Base-by-base conservation (phyloP, 2,113 vertebrate genomes). In the Girardinichthys multiradiatus region DNA sequence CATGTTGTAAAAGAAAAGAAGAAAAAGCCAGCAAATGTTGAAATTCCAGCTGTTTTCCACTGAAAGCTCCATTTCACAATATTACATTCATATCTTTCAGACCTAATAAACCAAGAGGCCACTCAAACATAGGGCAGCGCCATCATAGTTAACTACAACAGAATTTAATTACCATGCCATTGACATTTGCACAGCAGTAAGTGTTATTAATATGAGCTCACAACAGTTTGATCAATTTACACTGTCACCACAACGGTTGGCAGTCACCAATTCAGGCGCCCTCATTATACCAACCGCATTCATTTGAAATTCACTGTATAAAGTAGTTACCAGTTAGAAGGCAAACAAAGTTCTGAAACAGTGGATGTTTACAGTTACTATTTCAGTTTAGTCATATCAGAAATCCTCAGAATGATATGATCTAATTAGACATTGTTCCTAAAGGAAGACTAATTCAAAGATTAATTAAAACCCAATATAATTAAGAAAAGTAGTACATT, bases 391-490 rank as follows among this genome's bases (percentile, higher is more conserved):
- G 79, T 63, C 74, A 86, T 91, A 86, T 88, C 62, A 89, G 24
- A 87, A 87, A 76, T 76, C 79, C 33, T 85, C 73, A 60, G 81
- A 86, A 88, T 83, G 76, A 62, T 87, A 37, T 85, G 87, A 86
- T 88, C 77, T 89, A 90, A 90, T 90, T 91, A 90, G 88, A 70
- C 64, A 64, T 31, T 71, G 64, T 86, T 82, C 78, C 61, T 87
- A 80, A 86, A 72, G 57, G 74, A 84, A 85, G 71, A 86, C 87
- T 90, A 93, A 93, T 93, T 87, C 92, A 89, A 90, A 77, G 62
- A 79, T 90, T 93, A 92, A 93, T 93, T 93, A 90, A 71, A 79
- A 83, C 84, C 75, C 28, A 72, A 79, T 80, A 90, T 89, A 83
- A 80, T 89, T 86, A 90, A 86, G 59, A 91, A 91, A 87, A 86